Conservation (phyloP, 2,888 invertebrate genomes). For the Orthosia cruda region DNA sequence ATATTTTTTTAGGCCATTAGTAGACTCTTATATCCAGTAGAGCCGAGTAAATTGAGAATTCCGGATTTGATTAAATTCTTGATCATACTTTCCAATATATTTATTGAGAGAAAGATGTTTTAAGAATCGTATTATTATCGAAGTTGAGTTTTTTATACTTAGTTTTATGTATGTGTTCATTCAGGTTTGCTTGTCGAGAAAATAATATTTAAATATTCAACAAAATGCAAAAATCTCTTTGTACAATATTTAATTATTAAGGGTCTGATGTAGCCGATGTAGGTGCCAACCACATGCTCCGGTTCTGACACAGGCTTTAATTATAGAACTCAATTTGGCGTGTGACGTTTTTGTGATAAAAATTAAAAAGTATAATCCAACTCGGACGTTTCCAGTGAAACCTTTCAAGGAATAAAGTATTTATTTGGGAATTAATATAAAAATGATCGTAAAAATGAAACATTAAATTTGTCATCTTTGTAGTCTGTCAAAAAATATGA, state of each 20-base stretch:
- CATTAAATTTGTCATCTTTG: no score
- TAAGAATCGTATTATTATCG: background rate
- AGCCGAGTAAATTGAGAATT: constrained; percentile 12
- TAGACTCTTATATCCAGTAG: constrained; percentile 24
- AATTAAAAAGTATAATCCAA: no score
- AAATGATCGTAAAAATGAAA: no score
- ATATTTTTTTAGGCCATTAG: background rate
- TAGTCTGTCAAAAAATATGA: no score
- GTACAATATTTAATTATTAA: no score
- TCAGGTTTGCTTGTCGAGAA: background rate
- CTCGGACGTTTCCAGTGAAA: no score
- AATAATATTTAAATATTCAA: background rate
- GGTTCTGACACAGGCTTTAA: constrained; percentile 51
- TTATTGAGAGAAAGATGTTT: background rate
- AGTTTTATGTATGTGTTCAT: background rate
- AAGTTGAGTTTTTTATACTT: background rate
- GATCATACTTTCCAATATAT: background rate
- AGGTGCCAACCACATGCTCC: no score
- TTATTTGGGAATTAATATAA: no score
- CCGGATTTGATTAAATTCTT: constrained; percentile 3
- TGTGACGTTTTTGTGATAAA: constrained; percentile 22
- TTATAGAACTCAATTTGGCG: constrained; percentile 12
- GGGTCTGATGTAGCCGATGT: no score
- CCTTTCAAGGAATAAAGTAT: background rate
- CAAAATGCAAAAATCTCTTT: constrained; percentile 16